Conservation (phyloP, 2,113 vertebrate species). For the Podarcis cretensis region DNA sequence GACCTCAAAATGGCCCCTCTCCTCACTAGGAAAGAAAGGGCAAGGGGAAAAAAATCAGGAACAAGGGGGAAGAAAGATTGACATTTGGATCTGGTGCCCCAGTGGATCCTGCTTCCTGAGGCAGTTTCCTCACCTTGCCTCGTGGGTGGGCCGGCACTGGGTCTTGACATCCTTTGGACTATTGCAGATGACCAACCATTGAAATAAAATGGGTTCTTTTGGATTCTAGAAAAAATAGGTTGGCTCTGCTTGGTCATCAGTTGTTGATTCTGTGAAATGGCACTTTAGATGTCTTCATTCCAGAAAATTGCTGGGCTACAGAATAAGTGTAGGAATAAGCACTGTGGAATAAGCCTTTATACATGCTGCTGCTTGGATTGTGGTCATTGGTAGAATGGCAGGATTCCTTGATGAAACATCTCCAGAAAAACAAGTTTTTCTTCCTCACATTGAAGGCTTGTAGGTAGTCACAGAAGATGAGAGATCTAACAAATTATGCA, state of each 20-base stretch:
- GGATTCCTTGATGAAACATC: neutral
- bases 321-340: too few relatives aligned
- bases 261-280: neutral
- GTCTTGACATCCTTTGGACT: neutral
- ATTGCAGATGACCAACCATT: neutral
- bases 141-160: too few relatives aligned
- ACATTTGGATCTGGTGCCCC: too few relatives aligned
- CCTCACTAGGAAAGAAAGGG: too few relatives aligned
- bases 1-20: too few relatives aligned
- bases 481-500: neutral
- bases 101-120: too few relatives aligned
- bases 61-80: too few relatives aligned
- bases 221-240: neutral
- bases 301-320: neutral
- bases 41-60: too few relatives aligned
- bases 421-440: neutral
- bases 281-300: neutral
- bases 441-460: neutral
- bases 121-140: too few relatives aligned
- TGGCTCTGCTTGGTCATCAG: neutral
- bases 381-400: neutral
- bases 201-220: neutral
- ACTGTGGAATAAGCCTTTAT: neutral
- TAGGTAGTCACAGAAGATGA: neutral
- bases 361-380: neutral